These are phyloP conservation scores for Axis porcinus DNA, from an alignment of 2,113 vertebrate genomes.

Conservation along the genomic window DNA sequence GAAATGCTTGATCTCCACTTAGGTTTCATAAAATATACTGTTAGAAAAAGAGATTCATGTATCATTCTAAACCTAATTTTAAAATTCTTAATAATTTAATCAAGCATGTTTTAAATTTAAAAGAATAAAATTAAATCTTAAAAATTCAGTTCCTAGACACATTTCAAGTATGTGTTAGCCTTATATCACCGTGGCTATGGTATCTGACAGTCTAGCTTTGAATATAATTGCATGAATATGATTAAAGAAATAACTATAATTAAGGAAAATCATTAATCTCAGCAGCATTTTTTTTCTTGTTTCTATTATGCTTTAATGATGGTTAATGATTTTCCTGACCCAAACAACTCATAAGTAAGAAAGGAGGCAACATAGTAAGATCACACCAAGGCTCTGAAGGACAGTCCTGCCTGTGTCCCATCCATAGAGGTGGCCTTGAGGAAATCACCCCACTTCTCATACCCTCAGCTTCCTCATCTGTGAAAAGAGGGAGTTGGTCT, in stretches of 20 bases:
- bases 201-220: neutral
- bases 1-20: neutral
- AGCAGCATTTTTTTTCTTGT: neutral
- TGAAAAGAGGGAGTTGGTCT: neutral
- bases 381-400: neutral
- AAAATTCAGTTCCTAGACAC: neutral
- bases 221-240: neutral
- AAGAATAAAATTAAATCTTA: neutral
- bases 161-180: neutral
- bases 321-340: neutral
- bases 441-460: neutral
- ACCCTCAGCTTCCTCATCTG: neutral
- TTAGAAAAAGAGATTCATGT: neutral
- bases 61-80: neutral
- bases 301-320: neutral
- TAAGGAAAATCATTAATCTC: neutral
- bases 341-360: neutral
- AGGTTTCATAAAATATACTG: neutral
- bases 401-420: neutral
- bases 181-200: neutral
- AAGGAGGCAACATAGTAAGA: neutral
- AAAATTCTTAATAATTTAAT: constrained; percentile 4
- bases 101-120: neutral
- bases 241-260: neutral
- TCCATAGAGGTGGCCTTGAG: neutral